These are phyloP conservation scores for Hirtodrosophila trivittata DNA, from an alignment of 2,888 invertebrate species.

Conservation along the genomic window DNA sequence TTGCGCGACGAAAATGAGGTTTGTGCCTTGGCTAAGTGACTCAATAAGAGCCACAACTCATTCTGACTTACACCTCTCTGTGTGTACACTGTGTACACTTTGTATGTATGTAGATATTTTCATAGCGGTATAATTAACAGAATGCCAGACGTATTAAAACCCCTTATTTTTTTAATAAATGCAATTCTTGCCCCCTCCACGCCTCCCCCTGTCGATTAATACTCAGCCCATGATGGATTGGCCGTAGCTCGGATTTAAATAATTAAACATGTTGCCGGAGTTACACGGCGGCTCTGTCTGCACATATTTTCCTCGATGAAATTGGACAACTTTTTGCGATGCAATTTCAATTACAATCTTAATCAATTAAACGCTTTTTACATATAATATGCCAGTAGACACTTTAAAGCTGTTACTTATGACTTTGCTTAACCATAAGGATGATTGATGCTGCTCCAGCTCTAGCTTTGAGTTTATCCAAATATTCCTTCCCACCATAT, in stretches of 20 bases:
- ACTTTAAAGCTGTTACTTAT: too few relatives aligned
- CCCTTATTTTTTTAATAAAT: slow-evolving; percentile 29
- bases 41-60: background rate
- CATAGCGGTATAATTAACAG: slow-evolving; percentile 4
- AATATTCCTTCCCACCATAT: too few relatives aligned
- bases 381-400: too few relatives aligned
- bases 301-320: slow-evolving; percentile 1
- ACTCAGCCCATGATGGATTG: slow-evolving; percentile 29
- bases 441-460: too few relatives aligned
- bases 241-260: slow-evolving; percentile 21
- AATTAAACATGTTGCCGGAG: slow-evolving; percentile 25
- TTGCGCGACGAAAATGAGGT: slow-evolving; percentile 84
- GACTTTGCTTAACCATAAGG: too few relatives aligned
- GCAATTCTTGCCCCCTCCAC: slow-evolving; percentile 13
- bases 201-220: slow-evolving; percentile 37
- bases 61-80: background rate
- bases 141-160: slow-evolving; percentile 9
- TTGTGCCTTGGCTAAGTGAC: slow-evolving; percentile 60
- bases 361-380: slow-evolving; percentile 47
- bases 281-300: slow-evolving; percentile 8
- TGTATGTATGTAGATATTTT: background rate
- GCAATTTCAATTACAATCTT: slow-evolving; percentile 39
- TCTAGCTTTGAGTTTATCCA: too few relatives aligned
- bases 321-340: slow-evolving; percentile 15
- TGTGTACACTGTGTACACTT: background rate